These are phyloP conservation scores for Cerastis leucographa DNA, from an alignment of 2,888 invertebrate species.

Conservation along the genomic window DNA sequence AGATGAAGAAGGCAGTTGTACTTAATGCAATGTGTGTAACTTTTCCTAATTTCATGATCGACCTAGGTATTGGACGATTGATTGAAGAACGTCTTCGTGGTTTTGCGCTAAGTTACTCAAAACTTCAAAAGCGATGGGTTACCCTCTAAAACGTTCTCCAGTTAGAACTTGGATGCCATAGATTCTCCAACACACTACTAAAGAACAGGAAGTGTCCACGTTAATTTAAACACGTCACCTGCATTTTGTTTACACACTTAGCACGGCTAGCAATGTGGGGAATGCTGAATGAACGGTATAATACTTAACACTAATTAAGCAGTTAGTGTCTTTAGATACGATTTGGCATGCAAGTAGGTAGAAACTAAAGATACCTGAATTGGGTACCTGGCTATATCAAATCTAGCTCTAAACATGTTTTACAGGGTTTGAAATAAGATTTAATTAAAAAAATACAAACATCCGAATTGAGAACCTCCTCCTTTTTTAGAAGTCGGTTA, in stretches of 20 bases:
- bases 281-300: conserved; percentile 41
- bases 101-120: neutral
- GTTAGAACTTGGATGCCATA: conserved; percentile 5
- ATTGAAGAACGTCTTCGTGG: neutral
- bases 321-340: neutral
- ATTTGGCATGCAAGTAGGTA: conserved; percentile 1
- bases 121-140: neutral
- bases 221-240: conserved; percentile 30
- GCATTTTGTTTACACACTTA: conserved; percentile 49
- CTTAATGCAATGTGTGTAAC: neutral
- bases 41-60: neutral
- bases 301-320: conserved; percentile 6
- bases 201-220: conserved; percentile 17
- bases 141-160: neutral
- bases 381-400: neutral
- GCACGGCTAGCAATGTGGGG: conserved; percentile 16
- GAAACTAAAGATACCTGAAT: neutral
- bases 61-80: neutral
- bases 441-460: too few relatives aligned
- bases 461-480: too few relatives aligned
- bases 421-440: too few relatives aligned
- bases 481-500: too few relatives aligned
- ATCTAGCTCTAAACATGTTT: too few relatives aligned
- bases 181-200: neutral
- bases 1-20: neutral